These are phyloP conservation scores for Coryphaenoides rupestris DNA, from an alignment of 2,113 vertebrate genomes.

Conservation along the genomic window DNA sequence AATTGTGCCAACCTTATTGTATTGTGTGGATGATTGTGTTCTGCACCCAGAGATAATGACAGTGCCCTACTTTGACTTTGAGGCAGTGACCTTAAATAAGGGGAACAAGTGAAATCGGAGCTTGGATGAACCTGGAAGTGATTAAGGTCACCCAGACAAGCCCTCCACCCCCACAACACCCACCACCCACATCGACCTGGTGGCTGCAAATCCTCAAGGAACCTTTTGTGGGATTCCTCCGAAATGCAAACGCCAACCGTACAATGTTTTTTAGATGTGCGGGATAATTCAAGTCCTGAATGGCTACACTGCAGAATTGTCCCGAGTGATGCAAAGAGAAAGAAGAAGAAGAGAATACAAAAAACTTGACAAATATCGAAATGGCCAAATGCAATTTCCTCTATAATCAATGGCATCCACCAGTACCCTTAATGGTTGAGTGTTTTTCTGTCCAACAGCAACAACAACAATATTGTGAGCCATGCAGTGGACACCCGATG, in stretches of 20 bases:
- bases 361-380: neutral
- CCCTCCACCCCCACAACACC: conserved; percentile 6
- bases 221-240: conserved; percentile 57
- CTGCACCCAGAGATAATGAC: conserved; percentile 75
- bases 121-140: conserved; percentile 71
- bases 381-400: conserved; percentile 13
- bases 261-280: conserved; percentile 24
- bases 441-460: conserved; percentile 24
- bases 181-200: conserved; percentile 48
- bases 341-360: conserved; percentile 14
- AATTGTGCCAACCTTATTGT: conserved; percentile 74
- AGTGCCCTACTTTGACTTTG: conserved; percentile 77
- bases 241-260: conserved; percentile 54
- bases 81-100: conserved; percentile 78
- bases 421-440: conserved; percentile 4
- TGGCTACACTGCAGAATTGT: no score
- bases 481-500: conserved; percentile 43
- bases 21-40: conserved; percentile 77
- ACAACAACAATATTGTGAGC: conserved; percentile 36
- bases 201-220: conserved; percentile 53
- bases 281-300: conserved; percentile 50
- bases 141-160: conserved; percentile 73
- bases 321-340: no score
- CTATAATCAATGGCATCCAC: neutral
- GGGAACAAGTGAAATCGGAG: conserved; percentile 73